Base-by-base conservation (phyloP, 2,113 vertebrate genomes). In the Protomyctophum bolini region DNA sequence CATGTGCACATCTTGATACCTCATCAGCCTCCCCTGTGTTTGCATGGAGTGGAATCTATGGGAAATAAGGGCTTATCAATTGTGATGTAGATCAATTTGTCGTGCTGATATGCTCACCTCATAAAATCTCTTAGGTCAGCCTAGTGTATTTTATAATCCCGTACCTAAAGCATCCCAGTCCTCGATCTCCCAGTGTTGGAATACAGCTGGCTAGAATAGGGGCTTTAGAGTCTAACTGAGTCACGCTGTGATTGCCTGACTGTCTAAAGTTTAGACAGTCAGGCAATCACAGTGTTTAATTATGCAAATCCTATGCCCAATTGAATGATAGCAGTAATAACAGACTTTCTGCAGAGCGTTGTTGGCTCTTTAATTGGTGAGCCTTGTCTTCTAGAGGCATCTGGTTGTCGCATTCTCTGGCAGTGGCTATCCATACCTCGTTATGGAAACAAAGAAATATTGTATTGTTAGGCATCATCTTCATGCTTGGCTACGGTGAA, bases 241-340 rank as follows among this genome's bases (percentile, higher is more conserved):
- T 21, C 21, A 21, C 2, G 21, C 21, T 21, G 21, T 21, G 21
- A 21, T 21, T 21, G 21, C 21, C 21, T 21, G 21, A 21, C 21
- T 21, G 21, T 21, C 21, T 21, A 21, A 21, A 21, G 21, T 77
- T 81, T 81, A 72, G 75, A 71, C 62, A 82, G 75, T 50, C 57
- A 75, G 61, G 73, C 81, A 87, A 81, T 88, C 83, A 87, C 84
- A 73, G 72, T 83, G 80, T 83, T 89, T 85, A 88, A 89, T 89
- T 91, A 92, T 91, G 92, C 90, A 92, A 92, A 91, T 92, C 79
- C 84, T 21, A 80, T 41, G 70, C 88, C 78, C 78, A 80, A 92
- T 90, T 91, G 90, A 93, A 89, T 88, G 91, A 93, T 92, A 84
- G 86, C 78, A 82, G 86, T 91, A 92, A 92, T 91, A 87, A 90